Evolutionary conservation across 2,888 invertebrate genomes (phyloP).

Genomic region (Aphelenchoides bicaudatus): DNA sequence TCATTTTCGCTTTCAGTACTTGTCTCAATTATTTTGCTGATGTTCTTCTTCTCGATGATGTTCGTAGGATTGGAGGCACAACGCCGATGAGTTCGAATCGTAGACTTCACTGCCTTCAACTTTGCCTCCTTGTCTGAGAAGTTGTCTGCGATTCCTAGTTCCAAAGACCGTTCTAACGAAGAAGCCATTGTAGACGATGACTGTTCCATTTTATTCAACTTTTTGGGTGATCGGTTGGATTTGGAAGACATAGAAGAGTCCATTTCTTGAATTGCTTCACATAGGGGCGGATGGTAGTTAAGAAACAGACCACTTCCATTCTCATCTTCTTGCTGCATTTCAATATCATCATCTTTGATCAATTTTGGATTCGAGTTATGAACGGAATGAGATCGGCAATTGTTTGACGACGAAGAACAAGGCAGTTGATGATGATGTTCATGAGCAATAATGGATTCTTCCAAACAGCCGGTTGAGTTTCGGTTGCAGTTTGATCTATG

Average conservation of each 20-base stretch:
- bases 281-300: conserved; percentile 6
- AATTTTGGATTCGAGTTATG: background rate
- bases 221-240: conserved; percentile 10
- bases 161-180: conserved; percentile 51
- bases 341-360: background rate
- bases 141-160: conserved; percentile 54
- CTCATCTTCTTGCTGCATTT: conserved; percentile 13
- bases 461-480: conserved; percentile 1
- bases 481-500: background rate
- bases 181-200: conserved; percentile 46
- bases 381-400: background rate
- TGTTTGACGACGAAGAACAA: conserved; percentile 23
- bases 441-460: background rate
- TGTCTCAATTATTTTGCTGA: background rate
- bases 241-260: conserved; percentile 20
- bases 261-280: conserved; percentile 7
- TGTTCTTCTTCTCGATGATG: conserved; percentile 20
- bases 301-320: conserved; percentile 16
- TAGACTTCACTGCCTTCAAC: conserved; percentile 45
- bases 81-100: conserved; percentile 49
- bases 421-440: too few species aligned
- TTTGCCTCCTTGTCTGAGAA: conserved; percentile 56
- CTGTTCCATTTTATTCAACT: conserved; percentile 17
- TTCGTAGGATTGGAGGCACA: conserved; percentile 31
- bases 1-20: conserved; percentile 24